These are phyloP conservation scores for Ladona fulva DNA, from an alignment of 1,140 invertebrate species.

Conservation along the genomic window DNA sequence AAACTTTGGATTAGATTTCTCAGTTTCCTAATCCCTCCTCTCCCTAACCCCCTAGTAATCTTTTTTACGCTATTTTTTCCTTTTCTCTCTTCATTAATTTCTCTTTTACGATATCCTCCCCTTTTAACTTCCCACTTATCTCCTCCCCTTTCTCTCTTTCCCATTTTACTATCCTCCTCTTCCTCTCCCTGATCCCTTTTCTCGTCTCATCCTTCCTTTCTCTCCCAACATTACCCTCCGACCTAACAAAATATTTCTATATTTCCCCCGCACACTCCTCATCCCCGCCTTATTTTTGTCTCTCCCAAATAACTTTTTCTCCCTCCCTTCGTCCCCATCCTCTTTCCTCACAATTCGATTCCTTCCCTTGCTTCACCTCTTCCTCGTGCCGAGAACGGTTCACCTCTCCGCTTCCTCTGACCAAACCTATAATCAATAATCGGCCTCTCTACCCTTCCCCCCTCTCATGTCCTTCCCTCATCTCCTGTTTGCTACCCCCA, in stretches of 20 bases:
- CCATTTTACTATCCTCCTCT: not conserved
- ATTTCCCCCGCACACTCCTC: not conserved
- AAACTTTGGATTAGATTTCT: not conserved
- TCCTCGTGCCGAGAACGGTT: not conserved
- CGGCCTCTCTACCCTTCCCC: not conserved
- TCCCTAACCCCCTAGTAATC: too few species aligned
- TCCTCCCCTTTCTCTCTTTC: not conserved
- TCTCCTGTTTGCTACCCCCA: not conserved
- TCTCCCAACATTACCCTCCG: not conserved
- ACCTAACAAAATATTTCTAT: not conserved
- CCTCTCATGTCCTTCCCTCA: not conserved
- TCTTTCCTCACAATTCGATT: not conserved
- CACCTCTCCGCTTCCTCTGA: not conserved
- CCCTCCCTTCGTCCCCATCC: not conserved
- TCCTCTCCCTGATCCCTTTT: not conserved
- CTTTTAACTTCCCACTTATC: not conserved
- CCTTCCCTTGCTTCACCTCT: not conserved
- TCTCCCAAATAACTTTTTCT: not conserved
- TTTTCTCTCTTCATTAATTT: not conserved
- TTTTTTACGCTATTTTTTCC: not conserved
- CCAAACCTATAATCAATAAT: constrained; percentile 10
- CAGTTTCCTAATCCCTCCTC: not conserved
- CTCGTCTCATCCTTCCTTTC: not conserved
- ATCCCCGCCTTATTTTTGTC: too few species aligned
- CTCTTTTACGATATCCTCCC: not conserved